Conservation (phyloP, 2,797 vertebrate species). For the Syndactyla subalaris region DNA sequence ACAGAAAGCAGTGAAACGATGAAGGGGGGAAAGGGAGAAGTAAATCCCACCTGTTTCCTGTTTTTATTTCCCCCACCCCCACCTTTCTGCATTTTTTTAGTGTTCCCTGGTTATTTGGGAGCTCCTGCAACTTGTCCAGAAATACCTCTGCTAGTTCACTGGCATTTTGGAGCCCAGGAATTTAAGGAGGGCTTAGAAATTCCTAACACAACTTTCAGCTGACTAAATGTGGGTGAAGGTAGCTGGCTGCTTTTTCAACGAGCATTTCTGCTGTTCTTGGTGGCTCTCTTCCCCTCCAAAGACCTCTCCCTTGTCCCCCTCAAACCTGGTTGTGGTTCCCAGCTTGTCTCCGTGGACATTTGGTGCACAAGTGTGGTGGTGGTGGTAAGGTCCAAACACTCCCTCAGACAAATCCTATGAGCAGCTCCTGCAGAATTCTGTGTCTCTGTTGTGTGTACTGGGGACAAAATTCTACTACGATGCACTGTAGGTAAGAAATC, state of each 20-base stretch:
- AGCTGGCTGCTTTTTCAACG: neutral
- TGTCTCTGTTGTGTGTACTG: neutral
- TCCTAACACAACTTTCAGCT: neutral
- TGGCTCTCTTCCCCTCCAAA: neutral
- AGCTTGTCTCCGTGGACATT: neutral
- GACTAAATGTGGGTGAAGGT: neutral
- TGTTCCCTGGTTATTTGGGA: conserved; percentile 44
- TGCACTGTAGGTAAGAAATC: neutral
- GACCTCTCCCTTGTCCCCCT: neutral
- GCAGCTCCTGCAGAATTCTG: neutral
- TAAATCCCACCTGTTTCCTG: conserved; percentile 68
- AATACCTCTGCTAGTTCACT: conserved; percentile 34
- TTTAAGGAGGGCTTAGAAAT: conserved; percentile 56
- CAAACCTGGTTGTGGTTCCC: neutral
- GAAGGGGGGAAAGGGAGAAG: neutral
- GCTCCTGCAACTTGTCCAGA: conserved; percentile 63
- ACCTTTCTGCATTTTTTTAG: conserved; percentile 26
- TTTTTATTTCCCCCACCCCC: conserved; percentile 54
- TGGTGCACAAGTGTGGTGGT: neutral
- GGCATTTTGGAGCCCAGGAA: conserved; percentile 24
- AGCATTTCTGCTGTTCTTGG: neutral
- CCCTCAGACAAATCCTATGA: neutral
- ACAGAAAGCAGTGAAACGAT: neutral
- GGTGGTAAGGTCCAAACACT: rapidly evolving
- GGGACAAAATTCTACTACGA: neutral